These are phyloP conservation scores for Hafferia zeledoni DNA, from an alignment of 2,797 vertebrate genomes.

Conservation along the genomic window DNA sequence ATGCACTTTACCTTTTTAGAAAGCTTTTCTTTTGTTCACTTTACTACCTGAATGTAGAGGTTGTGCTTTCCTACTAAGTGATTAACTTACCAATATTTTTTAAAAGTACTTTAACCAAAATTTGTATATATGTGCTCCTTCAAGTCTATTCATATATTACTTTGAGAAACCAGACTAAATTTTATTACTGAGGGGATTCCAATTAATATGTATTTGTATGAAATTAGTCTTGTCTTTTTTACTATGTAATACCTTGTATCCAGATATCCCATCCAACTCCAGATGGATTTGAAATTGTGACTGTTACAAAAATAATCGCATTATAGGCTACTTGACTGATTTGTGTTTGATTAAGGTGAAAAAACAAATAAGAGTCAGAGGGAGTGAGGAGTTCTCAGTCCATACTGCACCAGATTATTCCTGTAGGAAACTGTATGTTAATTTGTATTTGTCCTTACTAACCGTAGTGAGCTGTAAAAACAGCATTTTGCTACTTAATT, in stretches of 20 bases:
- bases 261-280: neutral
- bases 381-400: neutral
- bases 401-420: neutral
- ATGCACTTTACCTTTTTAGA: neutral
- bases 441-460: neutral
- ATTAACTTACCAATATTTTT: neutral
- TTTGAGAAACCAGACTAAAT: neutral
- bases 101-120: neutral
- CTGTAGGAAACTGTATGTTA: neutral
- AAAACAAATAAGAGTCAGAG: neutral
- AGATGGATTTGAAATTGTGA: neutral
- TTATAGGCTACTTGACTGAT: neutral
- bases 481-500: neutral
- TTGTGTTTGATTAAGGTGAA: neutral
- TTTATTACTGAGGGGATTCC: neutral
- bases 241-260: neutral
- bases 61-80: neutral
- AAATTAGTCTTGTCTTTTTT: neutral
- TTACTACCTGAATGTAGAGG: neutral
- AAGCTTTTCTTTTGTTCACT: neutral
- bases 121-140: neutral
- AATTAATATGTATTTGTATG: neutral
- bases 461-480: neutral
- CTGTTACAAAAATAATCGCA: neutral
- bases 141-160: neutral